phyloP scores from a whole-genome alignment of 2,888 invertebrate species.

The Pseudoips prasinana region DNA sequence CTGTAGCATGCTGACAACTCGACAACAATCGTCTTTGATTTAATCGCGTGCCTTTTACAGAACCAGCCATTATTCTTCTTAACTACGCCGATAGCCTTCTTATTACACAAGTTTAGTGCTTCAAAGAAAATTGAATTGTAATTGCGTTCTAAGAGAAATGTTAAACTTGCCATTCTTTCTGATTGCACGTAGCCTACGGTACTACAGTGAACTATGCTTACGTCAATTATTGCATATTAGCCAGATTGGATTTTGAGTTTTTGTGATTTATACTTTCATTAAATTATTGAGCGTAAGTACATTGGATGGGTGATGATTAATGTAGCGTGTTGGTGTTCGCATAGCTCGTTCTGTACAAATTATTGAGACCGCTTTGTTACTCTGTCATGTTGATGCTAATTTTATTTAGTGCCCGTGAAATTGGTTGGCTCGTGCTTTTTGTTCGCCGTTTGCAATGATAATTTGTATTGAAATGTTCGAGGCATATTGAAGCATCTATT shows the following conservation, averaged over 20 bases:
- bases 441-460: slow-evolving; percentile 48
- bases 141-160: slow-evolving; percentile 63
- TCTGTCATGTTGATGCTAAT: slow-evolving; percentile 70
- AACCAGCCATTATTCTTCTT: slow-evolving; percentile 35
- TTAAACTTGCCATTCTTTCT: slow-evolving; percentile 60
- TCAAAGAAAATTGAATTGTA: slow-evolving; percentile 71
- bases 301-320: slow-evolving; percentile 58
- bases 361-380: slow-evolving; percentile 76
- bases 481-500: slow-evolving; percentile 47
- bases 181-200: slow-evolving; percentile 48
- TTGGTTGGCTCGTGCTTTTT: slow-evolving; percentile 63
- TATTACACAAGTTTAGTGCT: slow-evolving; percentile 53
- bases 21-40: slow-evolving; percentile 44
- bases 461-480: slow-evolving; percentile 63
- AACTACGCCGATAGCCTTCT: slow-evolving; percentile 34
- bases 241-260: slow-evolving; percentile 54
- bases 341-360: slow-evolving; percentile 67
- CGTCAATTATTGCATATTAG: slow-evolving; percentile 70
- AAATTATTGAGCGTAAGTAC: slow-evolving; percentile 51
- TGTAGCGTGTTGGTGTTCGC: slow-evolving; percentile 47
- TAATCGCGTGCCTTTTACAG: slow-evolving; percentile 45
- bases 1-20: slow-evolving; percentile 26
- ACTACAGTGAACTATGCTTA: slow-evolving; percentile 23
- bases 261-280: slow-evolving; percentile 55
- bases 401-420: slow-evolving; percentile 79